Evolutionary conservation across 2,888 invertebrate genomes (phyloP).

Genomic region (Thecophora atra): DNA sequence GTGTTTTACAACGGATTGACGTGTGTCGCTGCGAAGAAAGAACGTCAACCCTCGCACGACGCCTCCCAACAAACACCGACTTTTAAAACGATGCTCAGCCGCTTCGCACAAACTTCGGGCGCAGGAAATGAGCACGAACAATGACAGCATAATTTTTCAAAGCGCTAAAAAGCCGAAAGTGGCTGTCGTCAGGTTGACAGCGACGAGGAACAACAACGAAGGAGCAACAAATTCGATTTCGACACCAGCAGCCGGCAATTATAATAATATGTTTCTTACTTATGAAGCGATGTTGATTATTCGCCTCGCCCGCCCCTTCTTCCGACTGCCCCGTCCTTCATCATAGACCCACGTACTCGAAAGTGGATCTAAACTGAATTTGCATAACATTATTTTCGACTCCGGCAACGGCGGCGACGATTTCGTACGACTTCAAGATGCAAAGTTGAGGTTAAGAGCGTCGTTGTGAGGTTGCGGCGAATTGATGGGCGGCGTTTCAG

Average conservation of each 20-base stretch:
- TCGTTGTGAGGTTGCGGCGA: conserved; percentile 44
- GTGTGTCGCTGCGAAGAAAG: conserved; percentile 17
- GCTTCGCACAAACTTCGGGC: neutral
- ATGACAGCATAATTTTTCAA: conserved; percentile 52
- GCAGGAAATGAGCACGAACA: conserved; percentile 46
- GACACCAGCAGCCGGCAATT: conserved; percentile 50
- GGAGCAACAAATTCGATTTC: conserved; percentile 41
- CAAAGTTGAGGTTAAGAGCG: conserved; percentile 40
- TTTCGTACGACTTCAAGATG: conserved; percentile 23
- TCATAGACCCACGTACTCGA: conserved; percentile 13
- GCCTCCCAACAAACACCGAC: neutral
- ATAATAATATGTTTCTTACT: conserved; percentile 51
- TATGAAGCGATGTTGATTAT: conserved; percentile 41
- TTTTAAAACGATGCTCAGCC: conserved; percentile 28
- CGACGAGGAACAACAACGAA: conserved; percentile 7
- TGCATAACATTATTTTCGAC: conserved; percentile 46
- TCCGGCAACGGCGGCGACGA: conserved; percentile 9
- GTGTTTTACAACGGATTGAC: conserved; percentile 34
- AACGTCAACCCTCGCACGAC: neutral
- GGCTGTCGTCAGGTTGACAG: conserved; percentile 29
- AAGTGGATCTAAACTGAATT: conserved; percentile 46
- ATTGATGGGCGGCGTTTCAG: conserved; percentile 47
- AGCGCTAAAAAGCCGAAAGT: conserved; percentile 36
- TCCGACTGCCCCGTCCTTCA: neutral
- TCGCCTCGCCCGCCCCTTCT: conserved; percentile 22